Percentiles rank a stretch among this genome's conserved stretches.
Conservation (phyloP, 1,140 invertebrate species). For the Liolophura sinensis region DNA sequence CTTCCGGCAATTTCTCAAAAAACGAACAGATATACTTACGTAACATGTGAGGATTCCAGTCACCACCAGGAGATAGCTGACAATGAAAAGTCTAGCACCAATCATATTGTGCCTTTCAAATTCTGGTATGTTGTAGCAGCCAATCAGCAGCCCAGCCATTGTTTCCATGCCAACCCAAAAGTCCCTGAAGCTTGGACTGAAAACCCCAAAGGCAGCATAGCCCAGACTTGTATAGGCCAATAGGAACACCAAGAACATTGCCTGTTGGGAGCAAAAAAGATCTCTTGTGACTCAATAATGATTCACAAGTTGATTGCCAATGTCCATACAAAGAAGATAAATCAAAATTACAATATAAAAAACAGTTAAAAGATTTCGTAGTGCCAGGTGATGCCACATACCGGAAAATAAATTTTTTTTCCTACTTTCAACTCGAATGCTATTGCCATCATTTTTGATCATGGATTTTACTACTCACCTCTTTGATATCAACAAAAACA, state of each 20-base stretch:
- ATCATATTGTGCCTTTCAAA: slow-evolving; percentile 15
- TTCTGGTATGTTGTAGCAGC: slow-evolving; percentile 25
- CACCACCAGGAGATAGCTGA: slow-evolving; percentile 36
- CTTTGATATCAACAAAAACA: too few relatives aligned
- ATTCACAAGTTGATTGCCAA: not conserved
- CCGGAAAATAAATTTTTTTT: too few relatives aligned
- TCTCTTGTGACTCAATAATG: not conserved
- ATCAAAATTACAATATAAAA: too few relatives aligned
- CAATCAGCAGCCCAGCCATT: slow-evolving; percentile 36
- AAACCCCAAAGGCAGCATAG: slow-evolving; percentile 39
- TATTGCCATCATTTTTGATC: too few relatives aligned
- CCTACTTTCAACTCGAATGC: too few relatives aligned
- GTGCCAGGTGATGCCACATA: too few relatives aligned
- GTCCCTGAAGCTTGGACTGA: slow-evolving; percentile 33
- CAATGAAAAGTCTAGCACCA: slow-evolving; percentile 29
- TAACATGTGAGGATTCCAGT: slow-evolving; percentile 44
- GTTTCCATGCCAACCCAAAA: slow-evolving; percentile 38
- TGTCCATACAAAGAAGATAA: too few relatives aligned
- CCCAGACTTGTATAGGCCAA: slow-evolving; percentile 42
- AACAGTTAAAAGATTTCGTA: too few relatives aligned
- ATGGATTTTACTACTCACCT: too few relatives aligned
- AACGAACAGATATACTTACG: slow-evolving; percentile 36
- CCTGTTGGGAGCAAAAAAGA: slow-evolving; percentile 31
- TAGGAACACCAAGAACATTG: slow-evolving; percentile 36
- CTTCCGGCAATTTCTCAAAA: too few relatives aligned